Evolutionary conservation across 2,888 invertebrate genomes (phyloP).

Genomic region (Brachypalpus laphriformis): DNA sequence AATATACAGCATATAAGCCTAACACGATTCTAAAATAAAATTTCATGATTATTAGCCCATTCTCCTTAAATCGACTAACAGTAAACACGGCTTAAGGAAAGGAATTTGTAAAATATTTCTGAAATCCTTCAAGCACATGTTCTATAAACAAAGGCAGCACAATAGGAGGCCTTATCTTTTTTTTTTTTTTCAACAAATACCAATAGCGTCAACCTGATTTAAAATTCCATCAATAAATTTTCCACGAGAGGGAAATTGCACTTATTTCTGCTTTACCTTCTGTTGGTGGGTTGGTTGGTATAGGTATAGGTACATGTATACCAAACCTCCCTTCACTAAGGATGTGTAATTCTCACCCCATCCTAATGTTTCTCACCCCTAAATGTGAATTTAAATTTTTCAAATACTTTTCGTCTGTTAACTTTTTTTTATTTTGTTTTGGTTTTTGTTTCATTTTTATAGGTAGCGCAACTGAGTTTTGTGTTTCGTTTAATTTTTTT

Average conservation of each 20-base stretch:
- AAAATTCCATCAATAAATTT: constrained; percentile 69
- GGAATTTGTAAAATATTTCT: neutral
- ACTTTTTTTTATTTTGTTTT: constrained; percentile 33
- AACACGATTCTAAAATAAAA: neutral
- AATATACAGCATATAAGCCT: no score
- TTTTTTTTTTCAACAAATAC: constrained; percentile 13
- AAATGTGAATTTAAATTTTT: constrained; percentile 48
- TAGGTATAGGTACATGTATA: neutral
- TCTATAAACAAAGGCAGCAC: neutral
- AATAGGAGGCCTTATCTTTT: neutral
- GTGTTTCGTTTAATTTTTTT: constrained; percentile 35
- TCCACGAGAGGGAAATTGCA: constrained; percentile 27
- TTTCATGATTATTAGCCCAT: neutral
- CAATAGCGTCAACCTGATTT: constrained; percentile 47
- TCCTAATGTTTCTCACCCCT: constrained; percentile 7
- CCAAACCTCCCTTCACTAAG: neutral
- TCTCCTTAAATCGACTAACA: neutral
- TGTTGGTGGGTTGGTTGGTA: neutral
- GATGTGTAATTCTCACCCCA: constrained; percentile 33
- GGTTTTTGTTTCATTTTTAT: constrained; percentile 23
- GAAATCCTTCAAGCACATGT: neutral
- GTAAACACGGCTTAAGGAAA: neutral
- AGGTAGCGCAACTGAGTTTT: constrained; percentile 28
- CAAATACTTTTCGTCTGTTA: constrained; percentile 44
- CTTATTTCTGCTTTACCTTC: constrained; percentile 10